Base-by-base conservation (phyloP, 2,888 invertebrate species). In the Mesorhabditis sp. region DNA sequence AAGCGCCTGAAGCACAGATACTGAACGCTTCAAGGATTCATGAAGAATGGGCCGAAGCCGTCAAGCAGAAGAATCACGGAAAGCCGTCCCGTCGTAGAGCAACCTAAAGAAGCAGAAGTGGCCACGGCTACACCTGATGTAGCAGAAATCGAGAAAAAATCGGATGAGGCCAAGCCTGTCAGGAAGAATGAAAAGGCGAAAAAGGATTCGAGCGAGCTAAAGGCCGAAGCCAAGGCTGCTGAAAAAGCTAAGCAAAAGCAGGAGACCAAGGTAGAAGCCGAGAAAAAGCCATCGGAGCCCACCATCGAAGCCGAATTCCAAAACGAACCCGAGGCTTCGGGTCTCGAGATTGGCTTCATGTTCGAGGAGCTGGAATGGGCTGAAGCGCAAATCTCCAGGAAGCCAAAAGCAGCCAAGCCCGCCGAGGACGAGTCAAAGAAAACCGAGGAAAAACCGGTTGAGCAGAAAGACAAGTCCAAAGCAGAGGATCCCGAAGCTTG, bases 381-480 rank as follows among this genome's bases (percentile, higher is more conserved):
- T 28, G 28, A 28, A 28, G 28, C 28, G 1, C 28, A 2, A 28
- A 28, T 28, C 10, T n/a, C n/a, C 43, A 13, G 72, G 15, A 10
- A 65, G 43, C 41, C n/a, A 63, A 5, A 43, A 41, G 45, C 42
- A 63, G 64, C 44, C 65, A 61, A 4, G 65, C 70, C 13, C 62
- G 71, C 13, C 13, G 10, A 6, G 13, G 64, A 5, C n/a, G n/a
- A 50, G n/a, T 13, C 58, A 10, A 67, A 68, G 45, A 62, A 62
- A 3, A 71, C 70, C 62, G 58, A 66, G 42, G 69, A 74, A 63
- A 68, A 69, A 67, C 65, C 67, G 28, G 63, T 62, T 58, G 68
- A 67, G 13, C 68, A 66, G 41, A 69, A 70, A 62, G 45, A 43
- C 28, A 69, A 64, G 43, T 15, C n/a, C 43, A 69, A 68, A 15